Base-by-base conservation (phyloP, 64 coral and sea anemone genomes). In the Pocillopora verrucosa region DNA sequence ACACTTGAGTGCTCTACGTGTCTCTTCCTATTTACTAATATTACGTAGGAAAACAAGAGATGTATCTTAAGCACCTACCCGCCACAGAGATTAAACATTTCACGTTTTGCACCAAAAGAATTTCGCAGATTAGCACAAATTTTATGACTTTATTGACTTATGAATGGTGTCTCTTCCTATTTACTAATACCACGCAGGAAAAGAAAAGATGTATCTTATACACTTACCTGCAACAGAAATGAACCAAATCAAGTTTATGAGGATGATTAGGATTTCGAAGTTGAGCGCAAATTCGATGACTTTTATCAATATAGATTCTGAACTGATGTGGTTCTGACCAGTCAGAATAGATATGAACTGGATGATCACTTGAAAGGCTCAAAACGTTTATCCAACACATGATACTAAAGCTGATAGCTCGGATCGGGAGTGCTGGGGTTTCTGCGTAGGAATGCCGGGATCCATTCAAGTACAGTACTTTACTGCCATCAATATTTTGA, bases 361-460 rank as follows among this genome's bases (percentile, higher is more conserved):
- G 6, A 6, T 2, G 36, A 77, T 45, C 6, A 38, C 16, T 1
- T 56, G 75, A 37, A 77, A 56, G 37, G 17, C 35, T 45, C 17
- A 77, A 22, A 77, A 19, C 38, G 5, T 77, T 77, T 3, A 77
- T 77, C 75, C 75, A 77, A 20, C 41, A 77, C 75, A 77, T 15
- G 17, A 77, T 56, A 38, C 36, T 77, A 41, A 77, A 56, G 75
- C 75, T 77, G 9, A 77, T 77, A 16, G 41, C 56, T 56, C 56
- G 75, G 37, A 77, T 77, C 56, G 75, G 75, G 37, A 77, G 20
- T n/a, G 75, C 75, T 77, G 75, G 67, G 67, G 67, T 70, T 70
- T 70, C 67, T 70, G 67, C 67, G 67, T 70, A 70, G 10, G 24
- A 19, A 57, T 7, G 41, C 41, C 6, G 41, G 41, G 41, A 3